Percentiles rank a stretch among this genome's conserved stretches.
Evolutionary conservation across 1,140 invertebrate species (phyloP).

Genomic region (Magallana gigas): DNA sequence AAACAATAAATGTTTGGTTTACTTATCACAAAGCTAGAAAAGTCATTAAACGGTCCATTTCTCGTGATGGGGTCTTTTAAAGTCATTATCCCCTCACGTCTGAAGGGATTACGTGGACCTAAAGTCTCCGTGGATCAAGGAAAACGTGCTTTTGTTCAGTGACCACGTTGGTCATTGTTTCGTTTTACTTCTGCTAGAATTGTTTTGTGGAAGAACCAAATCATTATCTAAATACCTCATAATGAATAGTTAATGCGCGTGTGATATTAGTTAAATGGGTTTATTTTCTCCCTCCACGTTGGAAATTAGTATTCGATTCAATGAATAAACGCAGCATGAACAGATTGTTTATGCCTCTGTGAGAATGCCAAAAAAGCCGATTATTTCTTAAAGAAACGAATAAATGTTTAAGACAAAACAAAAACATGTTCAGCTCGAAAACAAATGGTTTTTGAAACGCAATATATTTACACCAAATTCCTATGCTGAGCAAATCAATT

Average conservation of each 20-base stretch:
- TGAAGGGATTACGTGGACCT: constrained; percentile 10
- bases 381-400: too few relatives aligned
- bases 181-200: neutral
- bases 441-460: too few relatives aligned
- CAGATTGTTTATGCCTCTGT: neutral
- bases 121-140: neutral
- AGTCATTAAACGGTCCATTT: constrained; percentile 23
- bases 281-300: neutral
- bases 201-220: neutral
- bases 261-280: neutral
- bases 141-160: neutral
- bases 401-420: too few relatives aligned
- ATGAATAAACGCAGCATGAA: constrained; percentile 1
- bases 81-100: neutral
- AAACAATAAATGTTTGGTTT: constrained; percentile 17
- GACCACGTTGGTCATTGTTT: constrained; percentile 4
- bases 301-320: constrained; percentile 5
- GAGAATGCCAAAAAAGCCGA: neutral
- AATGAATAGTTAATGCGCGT: constrained; percentile 13
- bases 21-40: constrained; percentile 20
- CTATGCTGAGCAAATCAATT: too few relatives aligned
- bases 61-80: constrained; percentile 1
- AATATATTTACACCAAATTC: too few relatives aligned
- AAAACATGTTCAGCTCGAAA: too few relatives aligned
- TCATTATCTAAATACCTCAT: constrained; percentile 29